A percentile compares a stretch with the other conserved stretches of the same genome.
These are phyloP conservation scores for Onthophagus sagittarius DNA, from an alignment of 2,888 invertebrate species.

Conservation along the genomic window DNA sequence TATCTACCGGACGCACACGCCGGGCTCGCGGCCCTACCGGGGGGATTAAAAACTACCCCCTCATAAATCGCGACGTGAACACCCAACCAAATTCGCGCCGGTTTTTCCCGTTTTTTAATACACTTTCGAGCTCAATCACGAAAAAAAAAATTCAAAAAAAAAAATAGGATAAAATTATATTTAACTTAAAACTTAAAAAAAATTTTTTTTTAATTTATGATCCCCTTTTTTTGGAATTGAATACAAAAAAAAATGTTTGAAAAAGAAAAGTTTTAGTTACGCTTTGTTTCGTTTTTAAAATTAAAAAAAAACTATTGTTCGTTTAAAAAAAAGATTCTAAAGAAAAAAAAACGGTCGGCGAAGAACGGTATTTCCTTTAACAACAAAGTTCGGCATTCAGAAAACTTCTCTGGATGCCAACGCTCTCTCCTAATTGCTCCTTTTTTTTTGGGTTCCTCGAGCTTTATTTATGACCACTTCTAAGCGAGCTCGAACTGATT, in stretches of 20 bases:
- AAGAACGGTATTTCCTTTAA: slow-evolving; percentile 22
- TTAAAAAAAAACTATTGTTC: background rate
- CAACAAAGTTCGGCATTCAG: slow-evolving; percentile 8
- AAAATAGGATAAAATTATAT: too few relatives aligned
- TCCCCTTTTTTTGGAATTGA: too few relatives aligned
- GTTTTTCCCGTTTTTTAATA: background rate
- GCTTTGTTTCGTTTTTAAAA: background rate
- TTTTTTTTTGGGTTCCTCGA: background rate
- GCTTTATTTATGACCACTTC: background rate
- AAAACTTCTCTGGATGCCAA: slow-evolving; percentile 1
- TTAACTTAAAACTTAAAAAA: too few relatives aligned
- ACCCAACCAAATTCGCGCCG: background rate
- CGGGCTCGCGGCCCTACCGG: background rate
- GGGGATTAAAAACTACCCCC: slow-evolving; percentile 4
- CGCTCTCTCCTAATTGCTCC: slow-evolving; percentile 3
- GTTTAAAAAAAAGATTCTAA: background rate
- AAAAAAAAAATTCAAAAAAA: background rate
- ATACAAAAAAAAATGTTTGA: too few relatives aligned
- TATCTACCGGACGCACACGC: slow-evolving; percentile 23
- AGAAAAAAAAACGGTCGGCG: background rate
- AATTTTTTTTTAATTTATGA: too few relatives aligned
- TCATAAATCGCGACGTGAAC: background rate
- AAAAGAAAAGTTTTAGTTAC: background rate
- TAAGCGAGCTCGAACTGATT: slow-evolving; percentile 10
- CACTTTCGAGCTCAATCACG: background rate